These are phyloP conservation scores for Petrocephalus zakoni DNA, from an alignment of 2,113 vertebrate genomes.

Conservation along the genomic window DNA sequence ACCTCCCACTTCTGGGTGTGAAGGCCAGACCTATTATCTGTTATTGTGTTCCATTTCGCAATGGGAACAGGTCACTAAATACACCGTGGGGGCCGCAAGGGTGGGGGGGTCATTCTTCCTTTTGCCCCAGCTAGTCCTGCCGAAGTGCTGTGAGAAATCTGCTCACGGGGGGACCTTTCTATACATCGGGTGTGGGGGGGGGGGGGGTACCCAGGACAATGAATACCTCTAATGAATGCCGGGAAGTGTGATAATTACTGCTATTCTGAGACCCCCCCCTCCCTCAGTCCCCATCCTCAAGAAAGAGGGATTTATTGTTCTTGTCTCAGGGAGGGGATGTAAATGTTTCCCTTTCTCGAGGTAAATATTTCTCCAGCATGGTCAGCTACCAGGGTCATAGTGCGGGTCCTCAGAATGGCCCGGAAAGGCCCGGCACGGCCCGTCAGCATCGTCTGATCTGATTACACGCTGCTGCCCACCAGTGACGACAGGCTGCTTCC, in stretches of 20 bases:
- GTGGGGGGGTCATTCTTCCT: slow-evolving; percentile 3
- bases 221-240: slow-evolving; percentile 61
- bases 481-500: slow-evolving; percentile 64
- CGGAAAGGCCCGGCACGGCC: slow-evolving; percentile 25
- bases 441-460: slow-evolving; percentile 46
- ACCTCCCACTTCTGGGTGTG: background rate
- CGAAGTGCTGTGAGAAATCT: slow-evolving; percentile 25
- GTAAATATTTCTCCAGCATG: slow-evolving; percentile 60
- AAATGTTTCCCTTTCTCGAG: slow-evolving; percentile 54
- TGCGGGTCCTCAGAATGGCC: slow-evolving; percentile 21
- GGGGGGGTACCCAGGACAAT: slow-evolving; percentile 41
- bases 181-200: background rate
- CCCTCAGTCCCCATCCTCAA: background rate
- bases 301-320: slow-evolving; percentile 62
- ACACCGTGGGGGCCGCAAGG: background rate
- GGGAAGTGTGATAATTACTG: slow-evolving; percentile 75
- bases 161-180: background rate
- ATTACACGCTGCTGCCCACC: slow-evolving; percentile 55
- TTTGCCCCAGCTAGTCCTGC: slow-evolving; percentile 33
- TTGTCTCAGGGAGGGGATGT: slow-evolving; percentile 61
- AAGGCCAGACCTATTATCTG: slow-evolving; percentile 16
- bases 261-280: slow-evolving; percentile 53
- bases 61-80: slow-evolving; percentile 6
- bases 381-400: slow-evolving; percentile 57
- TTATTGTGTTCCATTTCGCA: slow-evolving; percentile 10